Evolutionary conservation across 2,888 invertebrate genomes (phyloP).

Genomic region (Abrostola tripartita): DNA sequence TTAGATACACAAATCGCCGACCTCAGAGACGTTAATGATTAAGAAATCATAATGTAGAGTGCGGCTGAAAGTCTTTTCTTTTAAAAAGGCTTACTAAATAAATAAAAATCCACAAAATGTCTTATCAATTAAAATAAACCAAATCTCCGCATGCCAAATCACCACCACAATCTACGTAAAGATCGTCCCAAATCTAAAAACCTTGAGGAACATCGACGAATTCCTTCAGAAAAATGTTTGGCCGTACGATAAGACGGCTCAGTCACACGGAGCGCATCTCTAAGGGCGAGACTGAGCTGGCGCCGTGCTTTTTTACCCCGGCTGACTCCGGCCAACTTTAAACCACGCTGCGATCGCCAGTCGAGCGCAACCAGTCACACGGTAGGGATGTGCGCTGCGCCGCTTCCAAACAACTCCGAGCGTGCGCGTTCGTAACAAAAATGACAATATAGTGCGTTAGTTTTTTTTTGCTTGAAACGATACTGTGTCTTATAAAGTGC

Average conservation of each 20-base stretch:
- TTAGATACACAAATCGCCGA: too few relatives aligned
- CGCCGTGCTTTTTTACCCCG: constrained; percentile 87
- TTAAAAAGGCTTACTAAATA: too few relatives aligned
- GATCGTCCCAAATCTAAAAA: not conserved
- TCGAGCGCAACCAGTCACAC: constrained; percentile 71
- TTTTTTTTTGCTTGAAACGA: constrained; percentile 53
- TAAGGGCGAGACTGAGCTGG: constrained; percentile 86
- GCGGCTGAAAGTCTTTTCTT: too few relatives aligned
- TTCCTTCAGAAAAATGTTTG: constrained; percentile 27
- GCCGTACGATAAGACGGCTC: constrained; percentile 71
- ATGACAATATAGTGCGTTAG: constrained; percentile 61
- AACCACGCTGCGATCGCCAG: constrained; percentile 72
- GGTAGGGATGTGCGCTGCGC: constrained; percentile 64
- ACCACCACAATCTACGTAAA: not conserved
- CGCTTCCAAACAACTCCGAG: constrained; percentile 55
- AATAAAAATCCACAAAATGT: too few relatives aligned
- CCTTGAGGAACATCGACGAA: constrained; percentile 7
- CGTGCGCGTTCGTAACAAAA: constrained; percentile 68
- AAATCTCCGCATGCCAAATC: not conserved
- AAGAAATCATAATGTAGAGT: too few relatives aligned
- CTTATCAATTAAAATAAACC: too few relatives aligned
- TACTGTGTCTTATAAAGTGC: constrained; percentile 77
- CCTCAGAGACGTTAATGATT: too few relatives aligned
- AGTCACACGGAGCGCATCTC: constrained; percentile 76
- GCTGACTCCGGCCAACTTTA: constrained; percentile 74